A percentile compares a stretch with the other conserved stretches of the same genome.
Evolutionary conservation across 2,888 invertebrate genomes (phyloP).

Genomic region (Ectemnius lituratus): DNA sequence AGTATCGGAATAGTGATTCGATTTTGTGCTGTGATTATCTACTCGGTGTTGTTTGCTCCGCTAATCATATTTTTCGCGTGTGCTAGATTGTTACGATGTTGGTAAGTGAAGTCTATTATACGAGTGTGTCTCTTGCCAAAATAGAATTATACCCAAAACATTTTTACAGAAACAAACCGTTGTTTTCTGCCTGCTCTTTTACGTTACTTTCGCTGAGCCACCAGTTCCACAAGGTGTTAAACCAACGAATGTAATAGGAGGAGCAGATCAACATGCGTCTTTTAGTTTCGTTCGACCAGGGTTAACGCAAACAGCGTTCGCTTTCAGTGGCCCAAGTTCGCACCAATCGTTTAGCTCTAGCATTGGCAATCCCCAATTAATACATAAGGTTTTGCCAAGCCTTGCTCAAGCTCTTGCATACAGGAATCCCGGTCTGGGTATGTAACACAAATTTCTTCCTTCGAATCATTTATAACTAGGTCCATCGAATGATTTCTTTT

Average conservation of each 20-base stretch:
- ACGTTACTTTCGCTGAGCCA: slow-evolving; percentile 47
- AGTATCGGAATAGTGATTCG: slow-evolving; percentile 58
- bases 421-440: slow-evolving; percentile 70
- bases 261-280: slow-evolving; percentile 71
- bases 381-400: slow-evolving; percentile 68
- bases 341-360: slow-evolving; percentile 73
- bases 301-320: slow-evolving; percentile 72
- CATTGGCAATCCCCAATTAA: slow-evolving; percentile 69
- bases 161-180: slow-evolving; percentile 55
- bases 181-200: slow-evolving; percentile 41
- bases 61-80: slow-evolving; percentile 1
- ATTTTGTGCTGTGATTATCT: slow-evolving; percentile 56
- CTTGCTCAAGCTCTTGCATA: slow-evolving; percentile 70
- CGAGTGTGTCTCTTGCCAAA: no score
- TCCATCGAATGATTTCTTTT: not conserved
- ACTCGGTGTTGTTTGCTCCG: slow-evolving; percentile 20
- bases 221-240: slow-evolving; percentile 60
- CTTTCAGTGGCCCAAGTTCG: slow-evolving; percentile 73
- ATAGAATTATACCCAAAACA: not conserved
- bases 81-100: slow-evolving; percentile 44
- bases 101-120: slow-evolving; percentile 50
- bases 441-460: slow-evolving; percentile 10
- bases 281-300: slow-evolving; percentile 73
- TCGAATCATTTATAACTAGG: not conserved
- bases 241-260: slow-evolving; percentile 69